Evolutionary conservation across 2,113 vertebrate species (phyloP).

Genomic region (Chlamydotis undulata): DNA sequence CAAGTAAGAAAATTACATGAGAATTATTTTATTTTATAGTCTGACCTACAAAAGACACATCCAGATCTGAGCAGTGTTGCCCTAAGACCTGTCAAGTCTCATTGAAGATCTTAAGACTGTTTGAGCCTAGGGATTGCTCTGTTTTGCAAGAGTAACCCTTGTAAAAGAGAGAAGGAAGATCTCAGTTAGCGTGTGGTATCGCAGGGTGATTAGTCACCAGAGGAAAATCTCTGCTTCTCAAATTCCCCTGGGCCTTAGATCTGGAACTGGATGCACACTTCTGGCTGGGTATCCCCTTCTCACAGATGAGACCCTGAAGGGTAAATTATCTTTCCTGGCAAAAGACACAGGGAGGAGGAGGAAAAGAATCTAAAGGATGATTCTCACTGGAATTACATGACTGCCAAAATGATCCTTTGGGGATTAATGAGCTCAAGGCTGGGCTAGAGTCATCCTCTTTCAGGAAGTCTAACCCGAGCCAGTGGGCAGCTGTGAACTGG

Average conservation of each 20-base stretch:
- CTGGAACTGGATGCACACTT: neutral
- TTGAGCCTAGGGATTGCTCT: neutral
- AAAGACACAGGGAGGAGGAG: neutral
- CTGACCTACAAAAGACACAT: neutral
- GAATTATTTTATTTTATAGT: neutral
- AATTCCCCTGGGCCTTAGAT: neutral
- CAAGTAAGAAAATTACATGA: neutral
- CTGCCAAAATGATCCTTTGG: neutral
- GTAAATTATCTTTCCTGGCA: constrained; percentile 2
- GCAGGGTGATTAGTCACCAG: neutral
- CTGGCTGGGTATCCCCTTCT: neutral
- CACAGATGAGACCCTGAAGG: neutral
- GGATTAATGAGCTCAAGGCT: neutral
- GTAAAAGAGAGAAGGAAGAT: neutral
- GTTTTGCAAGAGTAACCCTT: neutral
- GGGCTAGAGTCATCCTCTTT: neutral
- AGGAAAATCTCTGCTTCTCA: neutral
- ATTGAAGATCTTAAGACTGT: neutral
- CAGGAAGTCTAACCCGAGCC: neutral
- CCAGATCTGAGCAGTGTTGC: neutral
- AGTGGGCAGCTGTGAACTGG: neutral
- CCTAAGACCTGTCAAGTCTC: neutral
- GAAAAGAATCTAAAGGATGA: neutral
- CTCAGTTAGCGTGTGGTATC: neutral
- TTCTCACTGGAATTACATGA: neutral